These are phyloP conservation scores for Onychomys leucogaster DNA, from an alignment of 2,797 vertebrate genomes.

Conservation along the genomic window DNA sequence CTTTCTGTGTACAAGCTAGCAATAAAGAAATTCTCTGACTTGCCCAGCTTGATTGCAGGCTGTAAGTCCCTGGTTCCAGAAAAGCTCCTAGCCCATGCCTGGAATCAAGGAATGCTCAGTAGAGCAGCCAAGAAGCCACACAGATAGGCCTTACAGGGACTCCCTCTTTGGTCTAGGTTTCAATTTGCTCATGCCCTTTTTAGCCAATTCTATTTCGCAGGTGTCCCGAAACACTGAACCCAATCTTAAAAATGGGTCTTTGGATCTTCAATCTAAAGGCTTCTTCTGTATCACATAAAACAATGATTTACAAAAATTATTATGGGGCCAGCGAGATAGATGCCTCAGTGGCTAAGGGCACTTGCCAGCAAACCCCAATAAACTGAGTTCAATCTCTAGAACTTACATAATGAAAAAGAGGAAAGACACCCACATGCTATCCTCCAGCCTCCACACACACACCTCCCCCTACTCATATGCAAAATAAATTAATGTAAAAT, in stretches of 20 bases:
- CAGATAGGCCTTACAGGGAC: background rate
- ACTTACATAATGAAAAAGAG: background rate
- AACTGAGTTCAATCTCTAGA: background rate
- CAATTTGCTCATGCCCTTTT: background rate
- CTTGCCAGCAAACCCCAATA: background rate
- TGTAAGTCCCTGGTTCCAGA: background rate
- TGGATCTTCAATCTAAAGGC: background rate
- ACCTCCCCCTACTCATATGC: background rate
- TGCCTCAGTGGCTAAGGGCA: background rate
- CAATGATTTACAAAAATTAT: background rate
- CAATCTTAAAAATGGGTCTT: background rate
- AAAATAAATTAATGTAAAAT: background rate
- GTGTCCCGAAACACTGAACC: background rate
- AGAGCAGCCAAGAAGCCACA: background rate
- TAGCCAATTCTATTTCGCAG: background rate
- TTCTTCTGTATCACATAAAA: slow-evolving; percentile 2
- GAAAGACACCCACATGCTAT: too few species aligned
- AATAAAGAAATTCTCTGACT: background rate
- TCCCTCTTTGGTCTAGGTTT: background rate
- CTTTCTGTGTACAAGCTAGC: background rate
- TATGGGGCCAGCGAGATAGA: background rate
- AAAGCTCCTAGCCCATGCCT: background rate
- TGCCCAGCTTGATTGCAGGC: background rate
- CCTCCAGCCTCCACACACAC: background rate
- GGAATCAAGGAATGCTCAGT: background rate